Evolutionary conservation across 2,113 vertebrate genomes (phyloP), one percentile per base, ranked within the genome.

Genomic region (Tyrannus savana): DNA sequence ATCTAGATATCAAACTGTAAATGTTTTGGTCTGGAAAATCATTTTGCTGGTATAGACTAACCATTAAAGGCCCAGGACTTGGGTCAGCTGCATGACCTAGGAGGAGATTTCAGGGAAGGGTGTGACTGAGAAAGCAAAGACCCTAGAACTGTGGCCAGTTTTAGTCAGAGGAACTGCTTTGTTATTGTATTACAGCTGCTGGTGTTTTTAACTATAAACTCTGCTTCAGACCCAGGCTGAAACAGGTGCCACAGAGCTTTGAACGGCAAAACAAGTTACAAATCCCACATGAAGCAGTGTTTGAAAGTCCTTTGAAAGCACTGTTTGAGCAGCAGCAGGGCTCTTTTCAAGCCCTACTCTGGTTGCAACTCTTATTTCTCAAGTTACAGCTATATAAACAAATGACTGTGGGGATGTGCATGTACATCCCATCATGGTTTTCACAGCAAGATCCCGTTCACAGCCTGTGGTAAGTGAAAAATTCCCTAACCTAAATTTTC

Each of bases 31-130:
- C 92, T 96, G 73, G 83, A 95, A 96, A 94, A 84, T 73, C 1
- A 33, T 90, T 95, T 90, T 95, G 24, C 37, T 3, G 3, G 22
- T 90, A 77, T 68, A 81, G 72, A 72, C 73, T 86, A 77, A 82
- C 19, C 24, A 30, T 33, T 78, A 83, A 83, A 90, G 35, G 33
- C 64, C 63, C 35, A 1, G 15, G 52, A 82, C 60, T 53, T 60
- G 49, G 47, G 56, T 94, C 68, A 90, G 66, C 86, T 90, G 76
- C 76, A 72, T 5, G 37, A 80, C 41, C 68, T 83, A 81, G 85
- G 64, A 90, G 85, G 47, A 81, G 90, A 78, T 92, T 95, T 87
- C 75, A 92, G 62, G 67, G 73, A 91, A 93, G 96, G 95, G 92
- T 92, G 92, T 84, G 88, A 72, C 90, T 92, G 89, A 87, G 87